Evolutionary conservation across 2,113 vertebrate genomes (phyloP).

Genomic region (Athene noctua): DNA sequence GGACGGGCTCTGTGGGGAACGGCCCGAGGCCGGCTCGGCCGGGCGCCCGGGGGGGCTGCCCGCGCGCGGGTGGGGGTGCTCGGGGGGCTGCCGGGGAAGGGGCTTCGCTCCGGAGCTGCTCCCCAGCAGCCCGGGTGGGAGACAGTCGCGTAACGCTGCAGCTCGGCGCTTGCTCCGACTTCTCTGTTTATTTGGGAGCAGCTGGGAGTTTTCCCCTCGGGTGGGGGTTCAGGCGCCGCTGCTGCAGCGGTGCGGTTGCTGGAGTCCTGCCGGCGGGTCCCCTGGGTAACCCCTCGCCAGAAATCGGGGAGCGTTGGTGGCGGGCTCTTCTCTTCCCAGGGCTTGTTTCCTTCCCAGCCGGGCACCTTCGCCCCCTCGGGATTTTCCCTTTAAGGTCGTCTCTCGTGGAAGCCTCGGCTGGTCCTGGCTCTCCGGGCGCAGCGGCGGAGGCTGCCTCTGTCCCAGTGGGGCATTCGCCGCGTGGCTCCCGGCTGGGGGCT

Average conservation of each 20-base stretch:
- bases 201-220: not conserved
- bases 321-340: rapidly evolving
- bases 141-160: too few relatives aligned
- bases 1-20: rapidly evolving
- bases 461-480: rapidly evolving
- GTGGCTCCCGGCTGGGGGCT: not conserved
- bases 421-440: not conserved
- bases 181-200: rapidly evolving
- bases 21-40: not conserved
- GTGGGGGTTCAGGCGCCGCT: not conserved
- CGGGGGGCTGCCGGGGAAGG: rapidly evolving
- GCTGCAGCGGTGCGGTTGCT: not conserved
- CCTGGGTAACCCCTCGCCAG: not conserved
- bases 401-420: rapidly evolving
- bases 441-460: not conserved
- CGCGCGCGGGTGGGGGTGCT: too few relatives aligned
- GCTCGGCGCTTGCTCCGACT: not conserved
- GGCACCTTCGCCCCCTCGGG: not conserved
- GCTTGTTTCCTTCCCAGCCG: not conserved
- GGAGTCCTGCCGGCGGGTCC: not conserved
- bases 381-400: not conserved
- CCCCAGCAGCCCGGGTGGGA: not conserved
- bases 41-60: not conserved
- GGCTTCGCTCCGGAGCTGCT: not conserved
- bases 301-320: not conserved